Percentiles rank a stretch among this genome's conserved stretches.
Conservation (phyloP, 2,888 invertebrate species). For the Acheta domesticus region DNA sequence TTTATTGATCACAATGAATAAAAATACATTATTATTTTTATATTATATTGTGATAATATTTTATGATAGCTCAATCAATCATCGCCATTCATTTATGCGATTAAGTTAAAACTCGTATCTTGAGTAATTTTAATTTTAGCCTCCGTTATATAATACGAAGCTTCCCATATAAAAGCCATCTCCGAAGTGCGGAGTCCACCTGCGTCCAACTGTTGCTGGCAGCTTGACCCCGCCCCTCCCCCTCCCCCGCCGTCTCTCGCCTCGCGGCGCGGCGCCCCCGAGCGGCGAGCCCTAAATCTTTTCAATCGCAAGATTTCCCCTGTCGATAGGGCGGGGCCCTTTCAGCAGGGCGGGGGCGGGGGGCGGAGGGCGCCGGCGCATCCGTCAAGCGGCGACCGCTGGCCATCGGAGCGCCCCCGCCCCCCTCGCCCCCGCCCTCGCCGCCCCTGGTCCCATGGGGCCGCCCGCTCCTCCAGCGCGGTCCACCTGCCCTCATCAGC, state of each 20-base stretch:
- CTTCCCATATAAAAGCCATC: too few relatives aligned
- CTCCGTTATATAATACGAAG: background rate
- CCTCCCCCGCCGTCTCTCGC: too few relatives aligned
- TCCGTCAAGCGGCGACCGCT: background rate
- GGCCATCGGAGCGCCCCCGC: background rate
- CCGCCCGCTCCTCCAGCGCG: background rate
- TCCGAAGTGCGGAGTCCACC: background rate
- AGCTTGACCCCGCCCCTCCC: background rate
- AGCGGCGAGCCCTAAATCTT: background rate
- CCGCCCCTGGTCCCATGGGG: background rate
- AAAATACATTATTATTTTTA: too few relatives aligned
- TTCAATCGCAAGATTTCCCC: conserved; percentile 18
- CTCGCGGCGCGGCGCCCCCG: too few relatives aligned
- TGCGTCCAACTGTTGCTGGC: background rate
- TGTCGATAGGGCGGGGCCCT: background rate
- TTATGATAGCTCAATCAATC: too few relatives aligned
- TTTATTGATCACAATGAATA: too few relatives aligned
- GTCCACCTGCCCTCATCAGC: conserved; percentile 18
- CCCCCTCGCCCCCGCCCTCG: background rate
- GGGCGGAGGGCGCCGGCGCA: background rate
- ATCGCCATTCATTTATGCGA: too few relatives aligned
- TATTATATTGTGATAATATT: too few relatives aligned
- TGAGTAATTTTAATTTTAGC: background rate
- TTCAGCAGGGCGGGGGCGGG: too few relatives aligned
- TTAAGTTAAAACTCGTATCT: background rate